Evolutionary conservation across 2,888 invertebrate species (phyloP).

Genomic region (Lithophane semibrunnea): DNA sequence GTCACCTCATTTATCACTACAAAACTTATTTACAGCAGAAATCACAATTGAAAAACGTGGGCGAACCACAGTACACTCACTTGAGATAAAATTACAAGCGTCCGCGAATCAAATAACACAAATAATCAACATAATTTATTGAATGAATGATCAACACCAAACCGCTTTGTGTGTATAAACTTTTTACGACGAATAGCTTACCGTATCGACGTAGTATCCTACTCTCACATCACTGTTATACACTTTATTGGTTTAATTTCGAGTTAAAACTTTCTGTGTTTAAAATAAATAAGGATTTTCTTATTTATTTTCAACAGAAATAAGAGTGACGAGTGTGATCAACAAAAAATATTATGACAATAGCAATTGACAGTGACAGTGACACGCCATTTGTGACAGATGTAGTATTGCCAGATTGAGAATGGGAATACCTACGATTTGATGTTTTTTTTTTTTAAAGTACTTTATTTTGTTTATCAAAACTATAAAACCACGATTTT

Average conservation of each 20-base stretch:
- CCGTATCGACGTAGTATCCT: slow-evolving; percentile 32
- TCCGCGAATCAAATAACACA: slow-evolving; percentile 55
- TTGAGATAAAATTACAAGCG: slow-evolving; percentile 62
- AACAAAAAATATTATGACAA: slow-evolving; percentile 67
- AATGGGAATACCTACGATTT: neutral
- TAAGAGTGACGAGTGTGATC: slow-evolving; percentile 39
- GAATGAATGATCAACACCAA: slow-evolving; percentile 32
- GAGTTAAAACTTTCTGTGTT: slow-evolving; percentile 28
- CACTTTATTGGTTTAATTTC: slow-evolving; percentile 12
- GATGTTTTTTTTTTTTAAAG: fast-evolving
- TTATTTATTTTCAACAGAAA: slow-evolving; percentile 44
- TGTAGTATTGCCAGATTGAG: slow-evolving; percentile 37
- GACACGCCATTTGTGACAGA: slow-evolving; percentile 29
- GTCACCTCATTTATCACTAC: slow-evolving; percentile 41
- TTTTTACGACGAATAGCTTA: slow-evolving; percentile 39
- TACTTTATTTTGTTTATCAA: neutral
- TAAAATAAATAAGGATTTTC: slow-evolving; percentile 29
- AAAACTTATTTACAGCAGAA: slow-evolving; percentile 30
- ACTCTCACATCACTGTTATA: slow-evolving; percentile 59
- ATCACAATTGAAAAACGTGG: slow-evolving; percentile 41
- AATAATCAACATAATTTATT: slow-evolving; percentile 58
- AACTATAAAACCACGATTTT: neutral
- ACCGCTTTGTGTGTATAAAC: slow-evolving; percentile 33
- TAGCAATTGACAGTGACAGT: slow-evolving; percentile 40
- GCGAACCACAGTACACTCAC: slow-evolving; percentile 46